Base-by-base conservation (phyloP, 2,888 invertebrate species). In the Mesoligia furuncula region DNA sequence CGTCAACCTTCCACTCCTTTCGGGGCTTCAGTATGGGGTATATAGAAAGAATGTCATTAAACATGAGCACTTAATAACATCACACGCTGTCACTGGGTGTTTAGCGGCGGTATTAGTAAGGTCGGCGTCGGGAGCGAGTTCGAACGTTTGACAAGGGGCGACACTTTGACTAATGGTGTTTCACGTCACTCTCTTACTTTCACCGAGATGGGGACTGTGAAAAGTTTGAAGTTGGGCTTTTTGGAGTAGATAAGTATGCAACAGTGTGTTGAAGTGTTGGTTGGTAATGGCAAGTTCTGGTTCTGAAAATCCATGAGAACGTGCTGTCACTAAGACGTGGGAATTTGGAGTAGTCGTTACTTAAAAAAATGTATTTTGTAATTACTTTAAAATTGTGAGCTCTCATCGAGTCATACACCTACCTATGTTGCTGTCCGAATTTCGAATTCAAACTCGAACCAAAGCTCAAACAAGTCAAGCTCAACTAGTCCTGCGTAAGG, bases 121-220 rank as follows among this genome's bases (percentile, higher is more conserved):
- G 92, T 91, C 91, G 91, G 90, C 90, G 91, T 91, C 92, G 93
- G 92, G 92, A 94, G 92, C 92, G 91, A 93, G 92, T 93, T 93
- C 93, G 88, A 90, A 89, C 91, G 90, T 93, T 93, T 95, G 95
- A 96, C 95, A 94, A 94, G 96, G 97, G 96, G 94, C 90, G 97
- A 96, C 96, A 95, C 92, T 89, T 94, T 96, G 96, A 97, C 93
- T 95, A 96, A 97, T 96, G 94, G 92, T 90, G 90, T 86, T 89
- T 87, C 91, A 93, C 92, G 93, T 93, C 93, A 93, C 92, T 94
- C 93, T 93, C 93, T 92, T 92, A 93, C 93, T 93, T 93, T 90
- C 88, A 89, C 91, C 85, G 87, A 90, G 88, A 89, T 84, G 85
- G 36, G 67, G 82, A 57, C 61, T 87, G 59, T 73, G 75, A 73